These are phyloP conservation scores for Prostheceraeus crozeri DNA, from an alignment of 2,888 invertebrate species.

Conservation along the genomic window DNA sequence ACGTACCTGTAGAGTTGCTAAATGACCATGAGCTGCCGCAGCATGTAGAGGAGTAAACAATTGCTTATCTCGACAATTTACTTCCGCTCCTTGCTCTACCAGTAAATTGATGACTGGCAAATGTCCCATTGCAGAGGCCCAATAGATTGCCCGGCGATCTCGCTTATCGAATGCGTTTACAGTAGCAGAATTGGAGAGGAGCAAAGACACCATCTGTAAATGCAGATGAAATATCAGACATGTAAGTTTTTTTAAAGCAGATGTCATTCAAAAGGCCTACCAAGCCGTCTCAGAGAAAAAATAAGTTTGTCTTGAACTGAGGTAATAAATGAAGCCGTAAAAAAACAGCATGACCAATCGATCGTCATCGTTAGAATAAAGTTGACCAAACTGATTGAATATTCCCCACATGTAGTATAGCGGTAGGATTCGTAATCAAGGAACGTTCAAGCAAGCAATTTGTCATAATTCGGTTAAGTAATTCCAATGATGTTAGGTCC, in stretches of 20 bases:
- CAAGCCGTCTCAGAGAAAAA: background rate
- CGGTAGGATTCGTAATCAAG: too few relatives aligned
- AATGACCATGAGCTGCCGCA: conserved; percentile 30
- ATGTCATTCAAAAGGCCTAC: too few relatives aligned
- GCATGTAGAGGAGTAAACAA: conserved; percentile 49
- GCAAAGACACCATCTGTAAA: conserved; percentile 60
- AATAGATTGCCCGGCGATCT: conserved; percentile 63
- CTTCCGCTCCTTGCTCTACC: conserved; percentile 54
- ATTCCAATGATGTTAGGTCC: too few relatives aligned
- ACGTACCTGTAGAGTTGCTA: too few relatives aligned
- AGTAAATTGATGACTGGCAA: conserved; percentile 51
- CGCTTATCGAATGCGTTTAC: conserved; percentile 64
- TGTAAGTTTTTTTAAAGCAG: background rate
- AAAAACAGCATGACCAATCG: too few relatives aligned
- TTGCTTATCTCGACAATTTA: conserved; percentile 58
- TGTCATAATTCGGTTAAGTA: too few relatives aligned
- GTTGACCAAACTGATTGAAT: too few relatives aligned
- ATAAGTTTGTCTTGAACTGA: background rate
- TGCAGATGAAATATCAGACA: background rate
- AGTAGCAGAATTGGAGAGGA: conserved; percentile 61
- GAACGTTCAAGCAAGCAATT: too few relatives aligned
- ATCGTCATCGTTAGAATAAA: too few relatives aligned
- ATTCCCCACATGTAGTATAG: too few relatives aligned
- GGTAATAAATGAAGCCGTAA: too few relatives aligned
- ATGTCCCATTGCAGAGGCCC: conserved; percentile 63